Evolutionary conservation across 2,888 invertebrate genomes (phyloP).

Genomic region (Venustoraphidia nigricollis): DNA sequence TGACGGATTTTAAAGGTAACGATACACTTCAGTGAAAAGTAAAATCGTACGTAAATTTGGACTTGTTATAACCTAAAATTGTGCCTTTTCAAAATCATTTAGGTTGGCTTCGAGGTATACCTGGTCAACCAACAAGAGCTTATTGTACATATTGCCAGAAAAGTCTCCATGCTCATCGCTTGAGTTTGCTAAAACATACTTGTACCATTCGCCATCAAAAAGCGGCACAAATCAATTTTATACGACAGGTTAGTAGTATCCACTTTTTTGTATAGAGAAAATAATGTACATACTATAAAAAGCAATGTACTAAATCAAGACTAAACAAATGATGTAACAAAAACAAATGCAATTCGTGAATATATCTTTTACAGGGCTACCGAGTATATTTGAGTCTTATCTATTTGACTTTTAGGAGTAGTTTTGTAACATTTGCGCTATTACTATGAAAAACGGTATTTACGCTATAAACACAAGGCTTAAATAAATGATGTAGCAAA

Average conservation of each 20-base stretch:
- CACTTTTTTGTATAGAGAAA: constrained; percentile 7
- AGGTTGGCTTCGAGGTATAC: constrained; percentile 40
- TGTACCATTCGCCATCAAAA: constrained; percentile 42
- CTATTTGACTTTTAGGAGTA: too few relatives aligned
- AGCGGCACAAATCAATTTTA: constrained; percentile 24
- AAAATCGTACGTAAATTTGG: background rate
- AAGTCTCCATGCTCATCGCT: constrained; percentile 39
- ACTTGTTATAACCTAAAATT: background rate
- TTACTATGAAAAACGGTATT: too few relatives aligned
- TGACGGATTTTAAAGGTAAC: constrained; percentile 41
- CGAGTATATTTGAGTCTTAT: too few relatives aligned
- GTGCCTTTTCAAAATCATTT: background rate
- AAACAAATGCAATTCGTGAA: too few relatives aligned
- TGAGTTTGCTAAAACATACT: constrained; percentile 40
- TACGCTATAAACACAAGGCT: too few relatives aligned
- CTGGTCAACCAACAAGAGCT: constrained; percentile 35
- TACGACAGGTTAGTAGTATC: constrained; percentile 16
- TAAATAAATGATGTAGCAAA: too few relatives aligned
- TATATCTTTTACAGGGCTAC: too few relatives aligned
- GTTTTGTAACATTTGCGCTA: too few relatives aligned
- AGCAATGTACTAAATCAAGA: background rate
- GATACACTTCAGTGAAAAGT: background rate
- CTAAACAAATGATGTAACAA: too few relatives aligned
- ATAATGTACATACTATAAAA: too few relatives aligned
- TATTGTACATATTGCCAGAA: constrained; percentile 40